A percentile compares a stretch with the other conserved stretches of the same genome.
These are phyloP conservation scores for Nephrotoma appendiculata DNA, from an alignment of 2,888 invertebrate genomes.

Conservation along the genomic window DNA sequence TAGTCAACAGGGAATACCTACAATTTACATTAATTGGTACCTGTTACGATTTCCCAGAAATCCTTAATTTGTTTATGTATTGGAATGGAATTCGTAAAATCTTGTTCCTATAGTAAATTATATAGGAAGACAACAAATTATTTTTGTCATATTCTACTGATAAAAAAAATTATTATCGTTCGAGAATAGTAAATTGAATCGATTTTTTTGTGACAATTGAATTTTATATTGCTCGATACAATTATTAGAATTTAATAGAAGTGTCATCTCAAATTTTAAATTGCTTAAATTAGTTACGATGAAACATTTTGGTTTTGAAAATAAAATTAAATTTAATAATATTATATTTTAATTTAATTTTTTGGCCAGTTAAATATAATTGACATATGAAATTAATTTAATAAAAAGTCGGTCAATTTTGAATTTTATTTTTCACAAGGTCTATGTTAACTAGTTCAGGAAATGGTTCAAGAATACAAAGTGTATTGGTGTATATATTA, in stretches of 20 bases:
- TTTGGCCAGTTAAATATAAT: background rate
- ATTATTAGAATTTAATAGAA: background rate
- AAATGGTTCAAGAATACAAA: no score
- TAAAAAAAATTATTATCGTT: background rate
- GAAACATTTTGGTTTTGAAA: background rate
- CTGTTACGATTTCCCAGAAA: background rate
- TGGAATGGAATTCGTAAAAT: background rate
- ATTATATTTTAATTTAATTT: no score
- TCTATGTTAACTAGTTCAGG: no score
- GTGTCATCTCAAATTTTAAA: background rate
- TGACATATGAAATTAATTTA: background rate
- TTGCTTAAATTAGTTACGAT: background rate
- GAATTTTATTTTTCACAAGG: no score
- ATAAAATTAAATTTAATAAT: no score
- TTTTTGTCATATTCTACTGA: background rate
- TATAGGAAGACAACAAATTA: no score
- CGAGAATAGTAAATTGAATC: background rate
- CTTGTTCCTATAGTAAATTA: background rate
- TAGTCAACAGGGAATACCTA: no score
- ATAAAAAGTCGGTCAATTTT: no score
- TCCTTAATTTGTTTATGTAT: background rate
- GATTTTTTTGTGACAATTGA: background rate
- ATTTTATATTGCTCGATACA: background rate
- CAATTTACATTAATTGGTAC: no score
- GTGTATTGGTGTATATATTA: no score